These are phyloP conservation scores for Onthophagus sagittarius DNA, from an alignment of 2,888 invertebrate genomes.

Conservation along the genomic window DNA sequence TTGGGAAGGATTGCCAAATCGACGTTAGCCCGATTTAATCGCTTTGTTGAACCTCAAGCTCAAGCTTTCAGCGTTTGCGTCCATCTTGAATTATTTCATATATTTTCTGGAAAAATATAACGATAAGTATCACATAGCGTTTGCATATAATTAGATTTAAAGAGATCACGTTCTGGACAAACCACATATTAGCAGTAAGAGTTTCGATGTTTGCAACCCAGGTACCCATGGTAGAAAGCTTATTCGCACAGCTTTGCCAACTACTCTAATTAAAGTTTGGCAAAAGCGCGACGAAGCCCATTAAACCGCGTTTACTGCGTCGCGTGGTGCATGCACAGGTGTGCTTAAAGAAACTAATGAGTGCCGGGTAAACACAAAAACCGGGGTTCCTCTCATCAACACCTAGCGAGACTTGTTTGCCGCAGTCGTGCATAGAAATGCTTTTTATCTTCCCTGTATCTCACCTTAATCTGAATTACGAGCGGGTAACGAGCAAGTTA, in stretches of 20 bases:
- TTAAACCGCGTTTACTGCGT: neutral
- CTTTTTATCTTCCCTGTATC: neutral
- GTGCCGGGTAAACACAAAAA: neutral
- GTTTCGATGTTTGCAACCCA: too few species aligned
- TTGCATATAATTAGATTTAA: too few species aligned
- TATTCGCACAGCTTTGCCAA: neutral
- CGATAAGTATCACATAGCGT: too few species aligned
- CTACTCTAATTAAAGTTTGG: neutral
- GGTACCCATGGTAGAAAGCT: too few species aligned
- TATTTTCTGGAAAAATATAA: too few species aligned
- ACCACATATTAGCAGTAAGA: too few species aligned
- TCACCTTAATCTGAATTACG: neutral
- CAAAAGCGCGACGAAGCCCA: neutral
- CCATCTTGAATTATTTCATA: too few species aligned
- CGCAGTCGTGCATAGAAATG: neutral
- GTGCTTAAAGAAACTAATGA: neutral
- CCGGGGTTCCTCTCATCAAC: neutral
- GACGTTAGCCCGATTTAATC: neutral
- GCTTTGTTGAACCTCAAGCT: neutral
- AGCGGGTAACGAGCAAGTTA: neutral
- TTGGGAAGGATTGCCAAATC: neutral
- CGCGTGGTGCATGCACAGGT: neutral
- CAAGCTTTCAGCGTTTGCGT: too few species aligned
- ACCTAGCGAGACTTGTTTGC: neutral
- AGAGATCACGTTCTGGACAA: too few species aligned